Evolutionary conservation across 2,888 invertebrate genomes (phyloP).

Genomic region (Catocala sponsa): DNA sequence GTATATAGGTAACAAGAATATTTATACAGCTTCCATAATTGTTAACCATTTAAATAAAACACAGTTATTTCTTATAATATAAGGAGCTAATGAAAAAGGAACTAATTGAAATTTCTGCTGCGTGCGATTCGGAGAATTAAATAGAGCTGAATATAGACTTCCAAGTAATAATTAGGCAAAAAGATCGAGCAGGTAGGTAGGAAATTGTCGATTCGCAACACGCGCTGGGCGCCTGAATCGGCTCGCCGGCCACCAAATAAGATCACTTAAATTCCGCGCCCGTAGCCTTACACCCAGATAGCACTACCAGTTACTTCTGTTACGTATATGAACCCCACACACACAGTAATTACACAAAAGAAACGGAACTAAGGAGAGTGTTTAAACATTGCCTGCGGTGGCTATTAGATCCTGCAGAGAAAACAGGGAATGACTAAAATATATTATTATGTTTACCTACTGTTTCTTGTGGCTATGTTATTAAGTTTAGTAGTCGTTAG

Average conservation of each 20-base stretch:
- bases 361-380: slow-evolving; percentile 72
- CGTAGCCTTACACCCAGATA: slow-evolving; percentile 79
- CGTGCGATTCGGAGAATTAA: slow-evolving; percentile 55
- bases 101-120: slow-evolving; percentile 38
- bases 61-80: too few relatives aligned
- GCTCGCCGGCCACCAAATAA: slow-evolving; percentile 74
- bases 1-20: too few relatives aligned
- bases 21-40: too few relatives aligned
- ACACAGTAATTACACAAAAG: slow-evolving; percentile 83
- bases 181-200: slow-evolving; percentile 69
- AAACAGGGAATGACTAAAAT: slow-evolving; percentile 65
- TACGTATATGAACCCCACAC: slow-evolving; percentile 75
- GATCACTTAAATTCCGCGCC: slow-evolving; percentile 84
- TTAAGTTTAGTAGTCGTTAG: slow-evolving; percentile 58
- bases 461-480: slow-evolving; percentile 56
- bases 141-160: slow-evolving; percentile 65
- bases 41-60: too few relatives aligned
- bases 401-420: slow-evolving; percentile 62
- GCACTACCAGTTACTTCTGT: slow-evolving; percentile 75
- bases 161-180: slow-evolving; percentile 77
- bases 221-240: slow-evolving; percentile 74
- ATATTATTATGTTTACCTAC: slow-evolving; percentile 30
- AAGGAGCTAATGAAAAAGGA: slow-evolving; percentile 14
- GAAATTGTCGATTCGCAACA: slow-evolving; percentile 78
- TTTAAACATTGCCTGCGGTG: slow-evolving; percentile 69